Evolutionary conservation across 2,113 vertebrate species (phyloP).

Genomic region (Ctenomys sociabilis): DNA sequence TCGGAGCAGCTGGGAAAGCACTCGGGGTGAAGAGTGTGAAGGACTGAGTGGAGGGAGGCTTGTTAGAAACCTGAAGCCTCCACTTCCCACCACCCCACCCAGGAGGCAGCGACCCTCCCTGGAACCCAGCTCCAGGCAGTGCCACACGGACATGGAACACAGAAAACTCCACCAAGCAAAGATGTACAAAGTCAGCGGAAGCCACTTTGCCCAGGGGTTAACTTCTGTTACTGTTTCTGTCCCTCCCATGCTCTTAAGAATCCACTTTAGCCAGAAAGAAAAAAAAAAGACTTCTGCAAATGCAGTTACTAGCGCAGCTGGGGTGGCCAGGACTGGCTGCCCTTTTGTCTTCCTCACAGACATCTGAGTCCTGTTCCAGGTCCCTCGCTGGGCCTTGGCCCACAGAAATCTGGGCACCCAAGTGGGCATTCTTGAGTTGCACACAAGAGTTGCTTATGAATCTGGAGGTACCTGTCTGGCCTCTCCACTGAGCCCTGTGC

Average conservation of each 20-base stretch:
- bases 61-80: neutral
- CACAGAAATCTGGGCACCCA: neutral
- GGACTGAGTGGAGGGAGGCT: neutral
- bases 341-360: neutral
- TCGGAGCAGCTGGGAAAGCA: neutral
- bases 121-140: neutral
- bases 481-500: neutral
- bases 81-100: fast-evolving
- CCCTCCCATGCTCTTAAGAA: neutral
- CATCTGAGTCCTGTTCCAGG: neutral
- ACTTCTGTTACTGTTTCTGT: neutral
- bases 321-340: neutral
- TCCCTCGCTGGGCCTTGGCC: neutral
- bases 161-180: neutral
- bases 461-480: neutral
- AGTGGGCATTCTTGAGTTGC: neutral
- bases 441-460: neutral
- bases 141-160: neutral
- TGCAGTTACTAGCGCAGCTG: neutral
- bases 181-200: constrained; percentile 5
- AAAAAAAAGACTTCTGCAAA: neutral
- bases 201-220: neutral
- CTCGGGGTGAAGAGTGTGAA: neutral
- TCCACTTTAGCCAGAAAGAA: neutral
- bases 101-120: neutral